Conservation (phyloP, 1,140 invertebrate species). For the Drosophila suzukii region DNA sequence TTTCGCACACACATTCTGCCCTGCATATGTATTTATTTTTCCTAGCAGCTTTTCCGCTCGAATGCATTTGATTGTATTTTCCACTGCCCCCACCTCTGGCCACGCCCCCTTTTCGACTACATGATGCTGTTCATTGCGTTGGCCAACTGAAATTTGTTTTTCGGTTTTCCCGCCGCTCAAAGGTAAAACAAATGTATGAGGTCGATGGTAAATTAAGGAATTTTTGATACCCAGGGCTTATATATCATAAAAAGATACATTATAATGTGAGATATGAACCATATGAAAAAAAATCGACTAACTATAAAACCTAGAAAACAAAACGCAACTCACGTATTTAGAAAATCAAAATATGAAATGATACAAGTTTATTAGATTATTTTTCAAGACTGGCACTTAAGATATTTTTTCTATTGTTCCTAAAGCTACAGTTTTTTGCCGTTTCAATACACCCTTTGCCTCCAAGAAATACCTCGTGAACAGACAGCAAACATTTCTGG, state of each 20-base stretch:
- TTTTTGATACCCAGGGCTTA: neutral
- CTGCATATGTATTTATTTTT: conserved; percentile 77
- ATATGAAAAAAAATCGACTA: no score
- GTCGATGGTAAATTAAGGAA: neutral
- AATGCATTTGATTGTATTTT: conserved; percentile 83
- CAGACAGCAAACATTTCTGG: conserved; percentile 11
- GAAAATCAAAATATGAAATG: no score
- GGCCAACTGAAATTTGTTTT: conserved; percentile 67
- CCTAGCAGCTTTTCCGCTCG: conserved; percentile 73
- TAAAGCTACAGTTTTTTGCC: neutral
- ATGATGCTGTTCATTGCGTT: conserved; percentile 66
- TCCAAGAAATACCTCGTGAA: conserved; percentile 4
- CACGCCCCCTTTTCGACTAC: conserved; percentile 30
- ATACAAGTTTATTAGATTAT: no score
- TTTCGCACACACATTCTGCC: conserved; percentile 34
- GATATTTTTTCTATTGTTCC: no score
- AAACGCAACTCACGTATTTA: no score
- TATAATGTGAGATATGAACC: no score
- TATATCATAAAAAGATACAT: no score
- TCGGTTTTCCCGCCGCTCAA: conserved; percentile 43
- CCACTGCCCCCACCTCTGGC: conserved; percentile 37
- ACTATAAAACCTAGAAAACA: neutral
- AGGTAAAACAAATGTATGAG: conserved; percentile 53
- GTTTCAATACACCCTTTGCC: neutral
- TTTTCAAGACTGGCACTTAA: no score